Evolutionary conservation across 2,888 invertebrate genomes (phyloP).

Genomic region (Drosophila multiciliata): DNA sequence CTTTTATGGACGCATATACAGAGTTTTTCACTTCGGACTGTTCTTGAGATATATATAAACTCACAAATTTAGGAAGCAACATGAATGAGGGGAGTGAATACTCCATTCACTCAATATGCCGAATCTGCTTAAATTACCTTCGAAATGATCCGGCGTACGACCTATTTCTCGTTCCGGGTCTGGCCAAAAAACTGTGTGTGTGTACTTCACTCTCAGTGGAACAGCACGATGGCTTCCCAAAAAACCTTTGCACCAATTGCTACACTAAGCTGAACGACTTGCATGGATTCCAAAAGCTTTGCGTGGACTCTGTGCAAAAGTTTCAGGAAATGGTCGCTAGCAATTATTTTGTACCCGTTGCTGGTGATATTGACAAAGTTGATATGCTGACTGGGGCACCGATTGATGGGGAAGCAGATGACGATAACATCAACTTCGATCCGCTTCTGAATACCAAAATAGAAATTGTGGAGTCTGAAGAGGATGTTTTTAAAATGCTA

Average conservation of each 20-base stretch:
- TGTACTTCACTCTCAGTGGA: slow-evolving; percentile 82
- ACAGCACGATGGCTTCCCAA: slow-evolving; percentile 81
- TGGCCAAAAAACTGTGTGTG: slow-evolving; percentile 78
- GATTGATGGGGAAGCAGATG: slow-evolving; percentile 62
- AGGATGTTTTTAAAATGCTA: slow-evolving; percentile 76
- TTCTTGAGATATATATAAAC: slow-evolving; percentile 19
- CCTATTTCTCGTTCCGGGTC: slow-evolving; percentile 75
- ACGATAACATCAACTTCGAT: slow-evolving; percentile 65
- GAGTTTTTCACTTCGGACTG: slow-evolving; percentile 42
- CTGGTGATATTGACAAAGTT: slow-evolving; percentile 48
- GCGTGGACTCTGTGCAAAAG: slow-evolving; percentile 76
- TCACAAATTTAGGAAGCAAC: slow-evolving; percentile 18
- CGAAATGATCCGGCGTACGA: slow-evolving; percentile 66
- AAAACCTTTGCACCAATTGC: slow-evolving; percentile 74
- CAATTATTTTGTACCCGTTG: slow-evolving; percentile 47
- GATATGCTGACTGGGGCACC: slow-evolving; percentile 55
- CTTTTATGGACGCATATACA: slow-evolving; percentile 55
- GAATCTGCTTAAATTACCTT: slow-evolving; percentile 78
- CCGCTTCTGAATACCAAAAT: slow-evolving; percentile 57
- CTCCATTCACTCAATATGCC: slow-evolving; percentile 79
- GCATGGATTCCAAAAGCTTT: slow-evolving; percentile 79
- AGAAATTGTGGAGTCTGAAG: slow-evolving; percentile 78
- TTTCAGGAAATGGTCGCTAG: slow-evolving; percentile 73
- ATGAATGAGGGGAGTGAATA: slow-evolving; percentile 57
- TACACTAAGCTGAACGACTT: slow-evolving; percentile 74